These are phyloP conservation scores for Haliclystus octoradiatus DNA, from an alignment of 30 jellyfish, hydroid and myxozoan genomes.

Conservation along the genomic window DNA sequence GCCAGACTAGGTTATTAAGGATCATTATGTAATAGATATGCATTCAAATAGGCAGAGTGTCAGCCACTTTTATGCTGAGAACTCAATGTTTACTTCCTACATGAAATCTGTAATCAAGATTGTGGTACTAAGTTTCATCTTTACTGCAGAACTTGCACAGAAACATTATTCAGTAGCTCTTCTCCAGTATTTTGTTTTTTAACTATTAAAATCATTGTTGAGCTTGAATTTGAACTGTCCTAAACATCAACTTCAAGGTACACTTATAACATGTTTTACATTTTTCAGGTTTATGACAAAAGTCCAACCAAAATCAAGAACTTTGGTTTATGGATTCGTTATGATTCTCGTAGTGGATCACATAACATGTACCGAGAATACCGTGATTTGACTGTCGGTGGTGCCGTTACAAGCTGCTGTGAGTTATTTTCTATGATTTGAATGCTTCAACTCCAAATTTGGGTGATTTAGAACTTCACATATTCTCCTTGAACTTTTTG, in stretches of 20 bases:
- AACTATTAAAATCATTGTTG: too few species aligned
- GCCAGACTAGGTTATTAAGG: too few species aligned
- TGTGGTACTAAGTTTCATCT: neutral
- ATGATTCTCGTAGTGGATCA: constrained; percentile 93
- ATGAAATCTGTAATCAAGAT: constrained; percentile 1
- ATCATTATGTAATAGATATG: too few species aligned
- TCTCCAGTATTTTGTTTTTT: too few species aligned
- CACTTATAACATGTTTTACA: too few species aligned
- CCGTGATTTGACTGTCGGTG: constrained; percentile 88
- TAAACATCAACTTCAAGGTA: too few species aligned
- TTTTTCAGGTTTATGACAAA: constrained; percentile 77
- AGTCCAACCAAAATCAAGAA: constrained; percentile 79
- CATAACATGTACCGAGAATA: constrained; percentile 99
- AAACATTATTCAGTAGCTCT: too few species aligned
- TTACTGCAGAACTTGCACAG: neutral
- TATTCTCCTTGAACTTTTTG: too few species aligned
- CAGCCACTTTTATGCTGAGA: constrained; percentile 8
- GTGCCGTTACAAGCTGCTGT: constrained; percentile 98
- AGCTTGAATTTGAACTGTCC: too few species aligned
- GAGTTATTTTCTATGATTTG: constrained; percentile 10
- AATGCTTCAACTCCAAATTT: neutral
- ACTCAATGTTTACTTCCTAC: constrained; percentile 72
- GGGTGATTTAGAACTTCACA: neutral
- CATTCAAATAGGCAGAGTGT: constrained; percentile 73
- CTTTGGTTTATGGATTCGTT: constrained; percentile 93